Evolutionary conservation across 1,140 invertebrate genomes (phyloP).

Genomic region (Pteromalus puparum): DNA sequence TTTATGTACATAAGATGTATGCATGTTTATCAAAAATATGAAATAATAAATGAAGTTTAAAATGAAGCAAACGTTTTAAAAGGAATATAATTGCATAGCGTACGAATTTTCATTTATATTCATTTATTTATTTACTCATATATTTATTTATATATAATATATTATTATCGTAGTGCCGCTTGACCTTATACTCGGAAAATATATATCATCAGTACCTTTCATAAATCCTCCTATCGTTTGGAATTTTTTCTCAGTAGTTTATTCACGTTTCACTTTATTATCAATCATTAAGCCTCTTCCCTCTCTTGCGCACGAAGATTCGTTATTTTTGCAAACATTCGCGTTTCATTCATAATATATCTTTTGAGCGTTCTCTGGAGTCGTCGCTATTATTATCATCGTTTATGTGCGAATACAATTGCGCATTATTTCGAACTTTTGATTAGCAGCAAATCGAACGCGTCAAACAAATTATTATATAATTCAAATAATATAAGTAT

Average conservation of each 20-base stretch:
- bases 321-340: neutral
- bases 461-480: too few relatives aligned
- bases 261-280: neutral
- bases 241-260: conserved; percentile 34
- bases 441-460: too few relatives aligned
- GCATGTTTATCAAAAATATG: too few relatives aligned
- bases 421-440: too few relatives aligned
- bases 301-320: neutral
- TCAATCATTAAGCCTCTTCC: conserved; percentile 12
- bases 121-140: conserved; percentile 14
- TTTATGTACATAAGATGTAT: neutral
- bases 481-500: too few relatives aligned
- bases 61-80: conserved; percentile 44
- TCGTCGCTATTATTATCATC: conserved; percentile 26
- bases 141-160: conserved; percentile 39
- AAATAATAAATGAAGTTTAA: too few relatives aligned
- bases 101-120: conserved; percentile 33
- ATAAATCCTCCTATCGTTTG: conserved; percentile 15
- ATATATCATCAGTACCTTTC: conserved; percentile 39
- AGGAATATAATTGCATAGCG: neutral
- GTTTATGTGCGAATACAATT: too few relatives aligned
- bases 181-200: conserved; percentile 38
- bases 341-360: too few relatives aligned
- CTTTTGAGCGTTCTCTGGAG: neutral
- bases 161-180: conserved; percentile 29